Evolutionary conservation across 2,888 invertebrate species (phyloP).

Genomic region (Drosophila prostipennis): DNA sequence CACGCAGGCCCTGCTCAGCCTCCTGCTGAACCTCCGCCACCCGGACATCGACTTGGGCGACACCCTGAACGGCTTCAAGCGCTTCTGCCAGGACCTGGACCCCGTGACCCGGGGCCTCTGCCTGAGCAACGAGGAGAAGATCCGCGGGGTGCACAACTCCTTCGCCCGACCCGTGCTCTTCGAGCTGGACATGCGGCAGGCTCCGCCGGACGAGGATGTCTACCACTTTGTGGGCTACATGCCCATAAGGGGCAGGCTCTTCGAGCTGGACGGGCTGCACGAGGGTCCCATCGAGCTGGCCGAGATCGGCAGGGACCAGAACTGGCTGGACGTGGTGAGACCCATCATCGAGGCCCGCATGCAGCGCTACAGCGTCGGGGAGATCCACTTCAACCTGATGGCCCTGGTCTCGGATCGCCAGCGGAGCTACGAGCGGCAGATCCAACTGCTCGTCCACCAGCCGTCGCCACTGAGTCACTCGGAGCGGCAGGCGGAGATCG

Average conservation of each 20-base stretch:
- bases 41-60: conserved; percentile 92
- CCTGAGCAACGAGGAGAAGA: conserved; percentile 96
- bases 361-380: conserved; percentile 96
- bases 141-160: conserved; percentile 97
- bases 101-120: conserved; percentile 90
- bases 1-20: conserved; percentile 98
- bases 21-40: conserved; percentile 95
- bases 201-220: conserved; percentile 91
- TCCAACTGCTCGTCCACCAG: conserved; percentile 87
- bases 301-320: conserved; percentile 89
- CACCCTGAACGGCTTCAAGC: conserved; percentile 86
- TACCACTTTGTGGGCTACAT: conserved; percentile 98
- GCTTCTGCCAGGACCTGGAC: conserved; percentile 94
- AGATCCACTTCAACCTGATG: conserved; percentile 99
- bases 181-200: conserved; percentile 89
- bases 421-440: conserved; percentile 91
- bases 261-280: conserved; percentile 97
- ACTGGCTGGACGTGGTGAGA: conserved; percentile 95
- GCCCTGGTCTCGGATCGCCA: conserved; percentile 97
- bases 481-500: conserved; percentile 89
- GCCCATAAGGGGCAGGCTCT: conserved; percentile 95
- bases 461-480: conserved; percentile 87
- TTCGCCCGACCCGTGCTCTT: conserved; percentile 97
- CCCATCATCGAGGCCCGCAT: conserved; percentile 97
- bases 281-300: conserved; percentile 98